Evolutionary conservation across 2,797 vertebrate species (phyloP).

Genomic region (Lagodon rhomboides): DNA sequence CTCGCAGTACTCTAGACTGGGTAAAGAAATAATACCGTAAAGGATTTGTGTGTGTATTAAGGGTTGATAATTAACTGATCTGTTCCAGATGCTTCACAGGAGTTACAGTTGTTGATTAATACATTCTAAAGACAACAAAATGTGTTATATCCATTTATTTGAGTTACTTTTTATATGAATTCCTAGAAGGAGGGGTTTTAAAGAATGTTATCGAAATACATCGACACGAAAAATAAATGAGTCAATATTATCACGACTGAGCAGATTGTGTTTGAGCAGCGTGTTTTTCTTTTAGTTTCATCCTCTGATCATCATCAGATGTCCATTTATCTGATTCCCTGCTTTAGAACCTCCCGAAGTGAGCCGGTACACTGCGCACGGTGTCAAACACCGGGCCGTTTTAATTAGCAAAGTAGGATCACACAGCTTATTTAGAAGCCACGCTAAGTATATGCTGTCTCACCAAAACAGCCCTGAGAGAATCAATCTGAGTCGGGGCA

Average conservation of each 20-base stretch:
- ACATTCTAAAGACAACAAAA: too few relatives aligned
- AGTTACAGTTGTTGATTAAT: too few relatives aligned
- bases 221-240: neutral
- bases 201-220: neutral
- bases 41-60: too few relatives aligned
- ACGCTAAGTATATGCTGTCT: constrained; percentile 72
- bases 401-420: constrained; percentile 39
- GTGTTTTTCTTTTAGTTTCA: neutral
- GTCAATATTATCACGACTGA: neutral
- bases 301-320: neutral
- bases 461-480: constrained; percentile 72
- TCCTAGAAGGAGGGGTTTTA: too few relatives aligned
- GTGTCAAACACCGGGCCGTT: constrained; percentile 23
- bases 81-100: too few relatives aligned
- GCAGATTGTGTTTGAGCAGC: neutral
- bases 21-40: too few relatives aligned
- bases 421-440: constrained; percentile 64
- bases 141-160: neutral
- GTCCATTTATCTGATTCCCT: neutral
- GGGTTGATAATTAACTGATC: too few relatives aligned
- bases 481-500: constrained; percentile 74
- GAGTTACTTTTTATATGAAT: neutral
- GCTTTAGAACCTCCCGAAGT: neutral
- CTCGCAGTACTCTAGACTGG: too few relatives aligned
- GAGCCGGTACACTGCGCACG: neutral